phyloP scores from a whole-genome alignment of 2,888 invertebrate genomes.

The Antitype chi region DNA sequence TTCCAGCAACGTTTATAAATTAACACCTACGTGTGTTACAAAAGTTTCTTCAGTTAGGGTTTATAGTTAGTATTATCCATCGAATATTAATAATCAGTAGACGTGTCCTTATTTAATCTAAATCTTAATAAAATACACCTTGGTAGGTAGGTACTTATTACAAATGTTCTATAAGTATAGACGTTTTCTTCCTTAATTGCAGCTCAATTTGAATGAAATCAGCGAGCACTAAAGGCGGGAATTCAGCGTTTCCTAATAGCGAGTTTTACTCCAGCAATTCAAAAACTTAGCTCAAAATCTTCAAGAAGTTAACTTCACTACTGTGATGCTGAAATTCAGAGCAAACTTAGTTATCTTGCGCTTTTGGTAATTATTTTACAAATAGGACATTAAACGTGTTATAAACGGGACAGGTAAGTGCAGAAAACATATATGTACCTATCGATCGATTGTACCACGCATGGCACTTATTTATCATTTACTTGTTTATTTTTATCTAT shows the following conservation, averaged over 20 bases:
- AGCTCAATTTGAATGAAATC: slow-evolving; percentile 31
- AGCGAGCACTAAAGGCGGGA: slow-evolving; percentile 17
- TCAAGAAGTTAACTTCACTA: slow-evolving; percentile 26
- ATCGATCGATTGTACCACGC: neutral
- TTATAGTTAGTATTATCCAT: neutral
- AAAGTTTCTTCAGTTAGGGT: neutral
- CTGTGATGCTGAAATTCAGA: slow-evolving; percentile 6
- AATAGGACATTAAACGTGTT: neutral
- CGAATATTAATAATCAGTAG: neutral
- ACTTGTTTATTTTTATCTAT: no score
- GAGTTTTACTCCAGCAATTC: slow-evolving; percentile 41
- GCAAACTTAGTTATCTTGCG: slow-evolving; percentile 13
- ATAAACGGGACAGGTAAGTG: neutral
- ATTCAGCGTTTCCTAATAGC: slow-evolving; percentile 37
- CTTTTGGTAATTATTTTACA: neutral
- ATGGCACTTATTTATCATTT: neutral
- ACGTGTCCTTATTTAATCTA: neutral
- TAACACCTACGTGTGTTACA: no score
- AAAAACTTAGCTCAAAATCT: slow-evolving; percentile 29
- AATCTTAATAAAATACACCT: neutral
- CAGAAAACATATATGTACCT: slow-evolving; percentile 1
- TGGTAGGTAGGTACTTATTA: neutral
- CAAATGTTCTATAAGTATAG: neutral
- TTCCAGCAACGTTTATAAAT: no score
- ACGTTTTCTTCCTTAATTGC: slow-evolving; percentile 7